These are phyloP conservation scores for Drosophila setifemur DNA, from an alignment of 1,140 invertebrate species.

Conservation along the genomic window DNA sequence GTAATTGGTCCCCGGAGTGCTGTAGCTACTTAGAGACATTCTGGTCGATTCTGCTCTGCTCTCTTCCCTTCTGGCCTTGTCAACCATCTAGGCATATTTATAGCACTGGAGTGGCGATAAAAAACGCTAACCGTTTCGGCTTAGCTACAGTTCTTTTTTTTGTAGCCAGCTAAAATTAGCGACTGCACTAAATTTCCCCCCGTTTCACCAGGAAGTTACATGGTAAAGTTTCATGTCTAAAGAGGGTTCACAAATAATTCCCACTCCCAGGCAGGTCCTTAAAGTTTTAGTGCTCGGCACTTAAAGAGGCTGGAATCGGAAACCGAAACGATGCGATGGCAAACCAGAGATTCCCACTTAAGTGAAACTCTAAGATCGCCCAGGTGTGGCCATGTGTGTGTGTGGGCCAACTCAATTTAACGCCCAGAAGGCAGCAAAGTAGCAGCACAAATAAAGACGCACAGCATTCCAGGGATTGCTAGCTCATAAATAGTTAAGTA, in stretches of 20 bases:
- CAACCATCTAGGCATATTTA: slow-evolving; percentile 66
- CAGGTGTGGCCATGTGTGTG: slow-evolving; percentile 57
- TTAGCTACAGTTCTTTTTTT: slow-evolving; percentile 33
- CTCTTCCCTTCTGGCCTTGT: slow-evolving; percentile 5
- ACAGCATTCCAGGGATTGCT: slow-evolving; percentile 77
- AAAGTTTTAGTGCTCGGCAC: slow-evolving; percentile 27
- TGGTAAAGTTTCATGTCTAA: slow-evolving; percentile 36
- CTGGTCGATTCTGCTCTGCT: slow-evolving; percentile 23
- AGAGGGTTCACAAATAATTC: slow-evolving; percentile 39
- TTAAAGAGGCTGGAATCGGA: slow-evolving; percentile 43
- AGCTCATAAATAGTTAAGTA: slow-evolving; percentile 80
- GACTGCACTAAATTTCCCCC: slow-evolving; percentile 54
- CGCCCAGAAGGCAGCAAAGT: slow-evolving; percentile 75
- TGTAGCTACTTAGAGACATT: slow-evolving; percentile 75
- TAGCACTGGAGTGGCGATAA: slow-evolving; percentile 62
- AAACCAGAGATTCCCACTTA: slow-evolving; percentile 37
- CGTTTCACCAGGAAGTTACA: slow-evolving; percentile 32
- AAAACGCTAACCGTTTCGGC: slow-evolving; percentile 61
- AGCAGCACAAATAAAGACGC: slow-evolving; percentile 79
- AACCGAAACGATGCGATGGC: slow-evolving; percentile 4
- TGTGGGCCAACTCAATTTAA: slow-evolving; percentile 74
- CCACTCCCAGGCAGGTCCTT: slow-evolving; percentile 45
- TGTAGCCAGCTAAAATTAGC: slow-evolving; percentile 37
- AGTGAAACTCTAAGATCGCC: slow-evolving; percentile 38
- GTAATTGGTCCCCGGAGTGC: slow-evolving; percentile 74